Base-by-base conservation (phyloP, 1,140 invertebrate species). In the Tachypleus tridentatus region DNA sequence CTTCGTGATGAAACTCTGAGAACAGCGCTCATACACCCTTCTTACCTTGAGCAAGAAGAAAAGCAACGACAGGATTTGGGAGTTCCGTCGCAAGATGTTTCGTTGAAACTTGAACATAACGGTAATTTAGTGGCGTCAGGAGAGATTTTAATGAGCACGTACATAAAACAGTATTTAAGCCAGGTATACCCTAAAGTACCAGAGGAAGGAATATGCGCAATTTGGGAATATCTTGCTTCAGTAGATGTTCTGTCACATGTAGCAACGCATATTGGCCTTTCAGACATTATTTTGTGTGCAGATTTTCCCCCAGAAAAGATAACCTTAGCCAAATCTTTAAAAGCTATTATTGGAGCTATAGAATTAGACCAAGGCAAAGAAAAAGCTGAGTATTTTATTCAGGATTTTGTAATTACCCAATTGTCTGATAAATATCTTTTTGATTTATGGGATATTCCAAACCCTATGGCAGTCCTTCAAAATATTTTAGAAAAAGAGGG, bases 341-440 rank as follows among this genome's bases (percentile, higher is more conserved):
- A 86, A 73, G 91, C 93, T n/a, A 75, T 97, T 7, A 82, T 95
- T 57, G 85, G 85, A 49, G 88, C 88, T 2, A 75, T 97, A 4
- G 63, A 61, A 48, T 63, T 73, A 63, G 76, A 75, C 64, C 67
- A 75, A 74, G 83, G 83, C 11, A 71, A 80, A 29, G 79, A 84
- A 49, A 77, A 78, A 66, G 83, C 87, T 0, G 81, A 85, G 68
- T 74, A 80, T 66, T 95, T 97, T 80, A 82, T 97, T 4, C 78
- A 86, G 62, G 93, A 97, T 75, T 91, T 97, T 74, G 79, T 98
- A 47, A 80, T 93, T 59, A 82, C 86, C 8, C 86, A 87, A 72
- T 76, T 97, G 49, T 83, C 85, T 74, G 87, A 85, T 9, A 85
- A 87, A 77, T 89, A 95, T 77, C 74, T 97, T 2, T 84, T 85